Evolutionary conservation across 2,888 invertebrate genomes (phyloP).

Genomic region (Eudasyphora cyanicolor): DNA sequence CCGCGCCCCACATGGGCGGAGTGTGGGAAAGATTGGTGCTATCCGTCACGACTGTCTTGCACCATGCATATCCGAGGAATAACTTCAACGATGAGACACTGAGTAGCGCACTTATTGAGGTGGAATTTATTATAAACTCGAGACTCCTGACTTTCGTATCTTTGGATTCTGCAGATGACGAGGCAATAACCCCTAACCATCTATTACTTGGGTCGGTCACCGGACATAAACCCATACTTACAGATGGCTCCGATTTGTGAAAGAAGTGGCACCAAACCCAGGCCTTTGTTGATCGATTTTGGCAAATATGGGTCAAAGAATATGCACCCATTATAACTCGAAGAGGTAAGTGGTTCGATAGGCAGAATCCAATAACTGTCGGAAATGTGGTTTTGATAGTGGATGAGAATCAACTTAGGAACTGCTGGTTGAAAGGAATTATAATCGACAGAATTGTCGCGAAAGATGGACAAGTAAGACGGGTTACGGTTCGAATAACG

Average conservation of each 20-base stretch:
- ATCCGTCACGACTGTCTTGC: constrained; percentile 39
- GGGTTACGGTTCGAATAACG: background rate
- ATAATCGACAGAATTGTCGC: background rate
- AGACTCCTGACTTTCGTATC: constrained; percentile 41
- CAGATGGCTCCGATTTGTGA: no score
- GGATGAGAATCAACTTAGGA: background rate
- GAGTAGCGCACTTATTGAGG: constrained; percentile 45
- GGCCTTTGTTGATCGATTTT: no score
- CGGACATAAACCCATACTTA: no score
- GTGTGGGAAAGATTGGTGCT: constrained; percentile 47
- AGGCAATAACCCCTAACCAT: no score
- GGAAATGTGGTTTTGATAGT: background rate
- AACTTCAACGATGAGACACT: constrained; percentile 42
- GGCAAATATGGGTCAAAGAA: no score
- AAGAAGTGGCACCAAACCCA: no score
- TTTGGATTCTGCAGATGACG: constrained; percentile 46
- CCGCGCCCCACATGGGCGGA: constrained; percentile 60
- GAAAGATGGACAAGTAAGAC: constrained; percentile 1
- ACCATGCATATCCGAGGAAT: constrained; percentile 17
- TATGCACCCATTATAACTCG: no score
- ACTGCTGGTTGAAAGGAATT: background rate
- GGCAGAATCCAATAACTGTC: background rate
- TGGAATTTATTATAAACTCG: constrained; percentile 56
- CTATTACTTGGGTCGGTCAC: no score
- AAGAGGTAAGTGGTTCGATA: no score